These are phyloP conservation scores for Neogale vison DNA, from an alignment of 2,113 vertebrate genomes.

Conservation along the genomic window DNA sequence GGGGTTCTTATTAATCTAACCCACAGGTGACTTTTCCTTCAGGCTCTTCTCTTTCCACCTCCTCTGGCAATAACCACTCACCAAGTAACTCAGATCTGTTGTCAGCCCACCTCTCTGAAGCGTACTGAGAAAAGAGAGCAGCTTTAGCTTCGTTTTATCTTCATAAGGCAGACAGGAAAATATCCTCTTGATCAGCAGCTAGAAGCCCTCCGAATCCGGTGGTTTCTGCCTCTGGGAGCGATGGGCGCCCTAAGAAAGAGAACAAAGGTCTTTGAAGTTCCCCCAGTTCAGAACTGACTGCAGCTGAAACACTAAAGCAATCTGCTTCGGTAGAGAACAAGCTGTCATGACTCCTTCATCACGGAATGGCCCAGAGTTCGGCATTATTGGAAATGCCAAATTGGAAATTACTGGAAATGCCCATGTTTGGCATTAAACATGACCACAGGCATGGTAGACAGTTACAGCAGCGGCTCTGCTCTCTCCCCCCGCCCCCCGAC, in stretches of 20 bases:
- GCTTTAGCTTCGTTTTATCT: constrained; percentile 56
- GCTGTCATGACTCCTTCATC: not conserved
- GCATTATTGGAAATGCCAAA: no score
- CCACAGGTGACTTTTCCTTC: not conserved
- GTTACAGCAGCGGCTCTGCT: not conserved
- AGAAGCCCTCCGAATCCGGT: not conserved
- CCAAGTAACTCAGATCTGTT: not conserved
- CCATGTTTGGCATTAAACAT: not conserved
- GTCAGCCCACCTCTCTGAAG: not conserved
- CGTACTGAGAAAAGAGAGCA: not conserved
- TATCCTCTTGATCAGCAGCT: not conserved
- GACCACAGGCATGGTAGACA: not conserved
- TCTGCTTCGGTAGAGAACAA: not conserved
- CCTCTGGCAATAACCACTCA: not conserved
- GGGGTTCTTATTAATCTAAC: not conserved
- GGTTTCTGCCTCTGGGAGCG: not conserved
- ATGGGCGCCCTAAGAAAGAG: not conserved
- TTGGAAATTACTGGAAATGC: no score
- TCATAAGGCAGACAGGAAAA: not conserved
- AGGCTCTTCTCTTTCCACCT: not conserved
- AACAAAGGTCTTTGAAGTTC: not conserved
- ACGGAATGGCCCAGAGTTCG: not conserved
- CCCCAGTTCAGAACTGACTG: not conserved
- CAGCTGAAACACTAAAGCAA: not conserved
- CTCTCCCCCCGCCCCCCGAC: no score